Evolutionary conservation across 2,888 invertebrate species (phyloP), one percentile per base, ranked within the genome.

Genomic region (Ormyrus nitidulus): DNA sequence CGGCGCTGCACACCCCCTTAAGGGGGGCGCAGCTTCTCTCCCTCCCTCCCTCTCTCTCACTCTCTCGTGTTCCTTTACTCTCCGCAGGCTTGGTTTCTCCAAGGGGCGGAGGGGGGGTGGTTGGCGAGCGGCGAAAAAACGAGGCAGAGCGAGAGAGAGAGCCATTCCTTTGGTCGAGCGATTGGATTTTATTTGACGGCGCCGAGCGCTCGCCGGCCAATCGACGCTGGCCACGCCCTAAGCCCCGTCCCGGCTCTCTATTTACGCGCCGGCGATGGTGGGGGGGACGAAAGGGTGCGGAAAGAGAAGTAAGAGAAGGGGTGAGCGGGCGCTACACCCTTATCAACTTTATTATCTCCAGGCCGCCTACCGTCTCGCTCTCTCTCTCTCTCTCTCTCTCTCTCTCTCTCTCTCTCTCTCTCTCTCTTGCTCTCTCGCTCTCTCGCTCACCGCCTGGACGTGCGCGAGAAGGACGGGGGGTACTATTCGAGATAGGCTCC

Each of bases 161-260:
- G 65, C 83, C 86, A 89, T 90, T 90, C 89, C 90, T 90, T 90
- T 88, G 87, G 86, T 89, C 85, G 87, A 86, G 87, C 89, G 90
- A 90, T 90, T 90, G 90, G 90, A 89, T 90, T 90, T 90, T 90
- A 90, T 90, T 90, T 90, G 90, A 89, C 89, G 90, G 86, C 86
- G 86, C 88, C 84, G 86, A 85, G 86, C 86, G 83, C 80, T 82
- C 80, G 83, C 82, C 85, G 87, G 86, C 90, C 90, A 90, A 90
- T 90, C 88, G 84, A 84, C 83, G 84, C 84, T 74, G 81, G 85
- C 88, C 89, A 89, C 90, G 90, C 90, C 90, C 87, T 86, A 82
- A 80, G 72, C 81, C 76, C 10, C n/a, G 5, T 49, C 69, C 77
- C 53, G 68, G 71, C 51, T 71, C 56, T 58, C 76, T 77, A 70